Evolutionary conservation across 1,140 invertebrate species (phyloP), one percentile per base, ranked within the genome.

Genomic region (Neelides sp.): DNA sequence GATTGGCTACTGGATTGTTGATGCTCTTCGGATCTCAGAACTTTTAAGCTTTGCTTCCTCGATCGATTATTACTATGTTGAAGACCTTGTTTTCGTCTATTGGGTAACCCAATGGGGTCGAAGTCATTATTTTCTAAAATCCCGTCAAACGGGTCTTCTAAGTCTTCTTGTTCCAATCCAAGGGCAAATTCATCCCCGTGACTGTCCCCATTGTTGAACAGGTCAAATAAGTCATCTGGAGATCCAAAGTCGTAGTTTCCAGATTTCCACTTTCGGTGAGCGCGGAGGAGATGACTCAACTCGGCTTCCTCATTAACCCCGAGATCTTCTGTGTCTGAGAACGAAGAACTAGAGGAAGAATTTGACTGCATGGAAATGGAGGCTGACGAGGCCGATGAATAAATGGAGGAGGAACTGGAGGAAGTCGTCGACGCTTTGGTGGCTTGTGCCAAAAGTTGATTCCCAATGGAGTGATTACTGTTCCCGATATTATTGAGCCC

Each of bases 41-140:
- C 19, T 40, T 53, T 53, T 7, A 47, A 35, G 48, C 51, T 53
- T 42, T 48, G 44, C 28, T 47, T 53, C n/a, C 44, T 34, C 2
- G 45, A 48, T 26, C 45, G 36, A 15, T 32, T n/a, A 15, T 50
- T 26, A 19, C 34, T 37, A n/a, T 30, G n/a, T n/a, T 4, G 27
- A 27, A 15, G 5, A 15, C 17, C 37, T 32, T 41, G 15, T n/a
- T 20, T n/a, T 7, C 23, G 37, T 23, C 26, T 35, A 28, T 36
- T 47, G 8, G 47, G 20, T 8, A 49, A 7, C 20, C 7, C 15
- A 49, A 27, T 40, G 17, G 27, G 8, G 7, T 2, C 20, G 1
- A 39, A 27, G 19, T 20, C 28, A 8, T 17, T n/a, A n/a, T 27
- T 24, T 48, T 22, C n/a, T 19, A 26, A 2, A 7, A 28, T n/a